These are phyloP conservation scores for Bubo bubo DNA, from an alignment of 2,113 vertebrate genomes.

Conservation along the genomic window DNA sequence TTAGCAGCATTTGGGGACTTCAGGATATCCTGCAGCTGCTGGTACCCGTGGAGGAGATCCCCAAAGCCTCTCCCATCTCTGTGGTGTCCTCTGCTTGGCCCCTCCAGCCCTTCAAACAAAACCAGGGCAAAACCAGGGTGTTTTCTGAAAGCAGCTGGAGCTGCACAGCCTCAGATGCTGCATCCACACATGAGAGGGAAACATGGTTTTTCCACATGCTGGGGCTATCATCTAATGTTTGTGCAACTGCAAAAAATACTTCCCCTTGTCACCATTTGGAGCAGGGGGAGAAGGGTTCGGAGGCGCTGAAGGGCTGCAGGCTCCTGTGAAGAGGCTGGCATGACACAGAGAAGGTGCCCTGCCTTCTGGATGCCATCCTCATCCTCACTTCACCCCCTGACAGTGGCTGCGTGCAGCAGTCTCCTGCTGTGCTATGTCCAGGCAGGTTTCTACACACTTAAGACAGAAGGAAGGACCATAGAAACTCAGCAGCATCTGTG, in stretches of 20 bases:
- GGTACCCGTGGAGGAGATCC: not conserved
- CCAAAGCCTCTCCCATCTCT: not conserved
- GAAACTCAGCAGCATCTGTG: not conserved
- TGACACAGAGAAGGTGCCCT: not conserved
- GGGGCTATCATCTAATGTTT: not conserved
- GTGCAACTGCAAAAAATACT: slow-evolving; percentile 6
- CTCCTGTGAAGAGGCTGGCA: not conserved
- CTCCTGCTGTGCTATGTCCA: not conserved
- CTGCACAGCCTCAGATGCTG: not conserved
- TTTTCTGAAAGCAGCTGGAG: not conserved
- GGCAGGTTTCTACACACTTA: not conserved
- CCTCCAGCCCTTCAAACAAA: not conserved
- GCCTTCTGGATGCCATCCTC: not conserved
- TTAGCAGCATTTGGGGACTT: not conserved
- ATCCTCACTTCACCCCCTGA: not conserved
- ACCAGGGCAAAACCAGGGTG: not conserved
- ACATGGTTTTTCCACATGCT: accelerated
- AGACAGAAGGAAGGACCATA: not conserved
- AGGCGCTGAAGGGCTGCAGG: not conserved
- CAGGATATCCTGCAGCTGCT: not conserved
- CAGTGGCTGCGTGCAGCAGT: not conserved
- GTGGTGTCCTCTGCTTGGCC: accelerated
- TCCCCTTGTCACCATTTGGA: not conserved
- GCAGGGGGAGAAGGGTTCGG: not conserved
- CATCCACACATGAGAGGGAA: not conserved